Base-by-base conservation (phyloP, 2,113 vertebrate genomes). In the Salvelinus sp. region DNA sequence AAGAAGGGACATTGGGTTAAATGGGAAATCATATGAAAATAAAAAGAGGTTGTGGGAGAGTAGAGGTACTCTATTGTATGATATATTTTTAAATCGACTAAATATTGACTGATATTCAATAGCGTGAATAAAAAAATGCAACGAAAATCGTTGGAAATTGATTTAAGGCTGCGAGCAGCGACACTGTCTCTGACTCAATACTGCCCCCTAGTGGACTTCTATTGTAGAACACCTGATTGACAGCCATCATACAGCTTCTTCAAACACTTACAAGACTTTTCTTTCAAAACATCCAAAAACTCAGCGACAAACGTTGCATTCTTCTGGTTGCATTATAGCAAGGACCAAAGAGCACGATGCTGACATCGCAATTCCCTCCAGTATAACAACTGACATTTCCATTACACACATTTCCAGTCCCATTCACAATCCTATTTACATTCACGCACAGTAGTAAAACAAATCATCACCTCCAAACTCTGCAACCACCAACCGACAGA, bases 171-270 rank as follows among this genome's bases (percentile, higher is more conserved):
- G 27, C 4, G 5, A 67, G 6, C 22, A 67, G 25, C 13, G 67
- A 27, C 5, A 69, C 74, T 14, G 60, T 71, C 25, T 44, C 7
- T 10, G 2, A 10, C 38, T 2, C 2, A 2, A 87, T 72, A 85
- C 84, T 81, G 89, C 84, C 92, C 83, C 78, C 87, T 80, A 70
- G 74, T 89, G 91, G 86, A 62, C 23, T 3, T 1, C 67, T 63
- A 38, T 69, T 70, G 63, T 70, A 81, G 60, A 75, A 81, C 83
- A 80, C 47, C 64, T 48, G 16, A 38, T 79, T 82, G 48, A 74
- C 74, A 70, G 22, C 66, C 16, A 44, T 68, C 28, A 66, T 28
- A 16, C 25, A 20, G 66, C 6, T 30, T 68, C 66, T 38, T 22
- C 58, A 62, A 23, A 20, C n/a, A 81, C 48, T 48, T 63, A 14